Base-by-base conservation (phyloP, 1,140 invertebrate species). In the Olivierus martensii region DNA sequence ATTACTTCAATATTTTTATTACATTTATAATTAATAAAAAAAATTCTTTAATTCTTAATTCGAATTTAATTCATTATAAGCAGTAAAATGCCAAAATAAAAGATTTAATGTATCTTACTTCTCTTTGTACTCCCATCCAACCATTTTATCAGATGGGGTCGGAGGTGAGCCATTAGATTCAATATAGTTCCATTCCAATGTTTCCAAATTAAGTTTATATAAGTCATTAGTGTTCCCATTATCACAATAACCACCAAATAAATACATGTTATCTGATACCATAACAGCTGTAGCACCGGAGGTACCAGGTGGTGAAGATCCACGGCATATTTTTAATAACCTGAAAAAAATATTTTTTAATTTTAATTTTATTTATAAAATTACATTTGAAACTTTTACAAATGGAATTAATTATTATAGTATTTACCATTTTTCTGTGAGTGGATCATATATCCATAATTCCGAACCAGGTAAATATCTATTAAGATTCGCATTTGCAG, bases 91-190 rank as follows among this genome's bases (percentile, higher is more conserved):
- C n/a, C n/a, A 9, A 28, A 28, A 6, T 28, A 9, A 6, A 28
- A 28, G 9, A 28, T 28, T 28, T 28, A 28, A 28, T 6, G 9
- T 28, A 9, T 28, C 44, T 64, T 60, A 56, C 61, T 71, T 72
- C 51, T 17, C 60, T 7, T 66, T 51, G 60, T 70, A 66, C 12
- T 45, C 56, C 71, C 72, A 74, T 9, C 65, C 62, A 44, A 66
- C 59, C 41, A 64, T 61, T 60, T 74, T 74, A 57, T 74, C 72
- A 58, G 70, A 68, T 1, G 67, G 64, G 17, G 66, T 57, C 3
- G 71, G 69, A 19, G 35, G 18, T 12, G 19, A 17, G 21, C 60
- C 64, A 21, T 22, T 49, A 12, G 63, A 59, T 2, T 46, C 12
- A 3, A 70, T 22, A 17, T 42, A 18, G 18, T 60, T 51, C 71